Percentiles rank a stretch among this genome's conserved stretches.
These are phyloP conservation scores for Calliphora vomitoria DNA, from an alignment of 2,888 invertebrate species.

Conservation along the genomic window DNA sequence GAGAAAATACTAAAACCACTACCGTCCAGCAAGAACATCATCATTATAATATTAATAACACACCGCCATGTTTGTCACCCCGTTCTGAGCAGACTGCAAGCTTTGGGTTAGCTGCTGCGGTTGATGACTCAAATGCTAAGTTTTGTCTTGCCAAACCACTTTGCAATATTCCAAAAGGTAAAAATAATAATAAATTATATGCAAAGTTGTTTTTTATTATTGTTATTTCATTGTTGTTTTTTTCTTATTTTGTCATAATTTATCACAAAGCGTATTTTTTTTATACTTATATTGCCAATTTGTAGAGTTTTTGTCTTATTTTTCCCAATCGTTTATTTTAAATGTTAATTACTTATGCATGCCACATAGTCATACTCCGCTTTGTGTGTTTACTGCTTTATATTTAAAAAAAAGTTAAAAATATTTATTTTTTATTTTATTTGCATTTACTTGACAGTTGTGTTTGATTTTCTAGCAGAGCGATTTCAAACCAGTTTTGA, in stretches of 20 bases:
- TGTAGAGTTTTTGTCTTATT: slow-evolving; percentile 42
- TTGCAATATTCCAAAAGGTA: slow-evolving; percentile 79
- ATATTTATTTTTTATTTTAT: slow-evolving; percentile 21
- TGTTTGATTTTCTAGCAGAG: background rate
- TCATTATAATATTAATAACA: slow-evolving; percentile 62
- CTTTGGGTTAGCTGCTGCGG: slow-evolving; percentile 79
- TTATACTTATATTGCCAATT: slow-evolving; percentile 58
- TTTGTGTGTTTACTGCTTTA: slow-evolving; percentile 18
- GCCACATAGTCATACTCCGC: slow-evolving; percentile 55
- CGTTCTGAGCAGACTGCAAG: slow-evolving; percentile 62
- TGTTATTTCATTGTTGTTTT: slow-evolving; percentile 31
- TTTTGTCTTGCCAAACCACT: slow-evolving; percentile 80
- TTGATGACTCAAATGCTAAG: slow-evolving; percentile 81
- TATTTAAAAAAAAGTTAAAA: slow-evolving; percentile 2
- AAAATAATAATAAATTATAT: slow-evolving; percentile 73
- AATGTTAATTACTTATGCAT: slow-evolving; percentile 69
- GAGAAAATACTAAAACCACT: slow-evolving; percentile 24
- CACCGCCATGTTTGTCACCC: slow-evolving; percentile 66
- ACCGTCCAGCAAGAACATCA: slow-evolving; percentile 64
- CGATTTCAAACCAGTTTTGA: background rate
- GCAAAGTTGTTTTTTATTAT: slow-evolving; percentile 59
- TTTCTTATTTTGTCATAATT: slow-evolving; percentile 74
- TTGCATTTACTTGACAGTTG: background rate
- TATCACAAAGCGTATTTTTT: slow-evolving; percentile 60
- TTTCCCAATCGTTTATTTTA: slow-evolving; percentile 55